Base-by-base conservation (phyloP, 2,888 invertebrate genomes). In the Hemistola chrysoprasaria region DNA sequence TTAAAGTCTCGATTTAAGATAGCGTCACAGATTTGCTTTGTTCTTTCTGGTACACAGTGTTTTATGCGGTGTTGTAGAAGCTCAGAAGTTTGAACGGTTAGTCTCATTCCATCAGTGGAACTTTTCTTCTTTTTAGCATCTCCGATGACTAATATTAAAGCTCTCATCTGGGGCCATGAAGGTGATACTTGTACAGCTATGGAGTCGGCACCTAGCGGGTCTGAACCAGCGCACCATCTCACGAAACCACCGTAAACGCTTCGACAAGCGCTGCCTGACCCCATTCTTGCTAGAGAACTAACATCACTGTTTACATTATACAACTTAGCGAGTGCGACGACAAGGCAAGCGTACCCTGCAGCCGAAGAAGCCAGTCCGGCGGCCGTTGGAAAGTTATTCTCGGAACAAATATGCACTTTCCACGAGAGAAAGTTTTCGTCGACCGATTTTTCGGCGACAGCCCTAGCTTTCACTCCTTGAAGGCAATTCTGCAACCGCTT, bases 321-420 rank as follows among this genome's bases (percentile, higher is more conserved):
- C 0, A 97, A 79, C 55, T 92, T 90, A 0, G 96, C 94, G 39
- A 98, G 78, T 0, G 96, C 93, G 55, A 91, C 93, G 0, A 96
- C 96, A 60, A 98, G 83, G 72, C 98, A 98, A 1, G 99, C 98
- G 78, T 98, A 99, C 2, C 99, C 99, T 24, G 99, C 98, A 11
- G 99, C 99, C 40, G 98, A 98, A 0, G 98, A 99, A 0, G 99
- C 99, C 30, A 99, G 89, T 0, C 99, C 99, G 38, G 99, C 98
- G 2, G 98, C 98, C 2, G 99, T 99, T 6, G 99, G 99, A 71
- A 99, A 99, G 87, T 99, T 99, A 78, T 99, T 99, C 68, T 93
- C 93, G 0, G 97, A 97, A 70, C 94, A 95, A 59, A 97, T 93
- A 56, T 93, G 94, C 22, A 97, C 70, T 65, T 95, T 94, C 93